phyloP scores from a whole-genome alignment of 2,113 vertebrate genomes.

The Mustelus asterias region DNA sequence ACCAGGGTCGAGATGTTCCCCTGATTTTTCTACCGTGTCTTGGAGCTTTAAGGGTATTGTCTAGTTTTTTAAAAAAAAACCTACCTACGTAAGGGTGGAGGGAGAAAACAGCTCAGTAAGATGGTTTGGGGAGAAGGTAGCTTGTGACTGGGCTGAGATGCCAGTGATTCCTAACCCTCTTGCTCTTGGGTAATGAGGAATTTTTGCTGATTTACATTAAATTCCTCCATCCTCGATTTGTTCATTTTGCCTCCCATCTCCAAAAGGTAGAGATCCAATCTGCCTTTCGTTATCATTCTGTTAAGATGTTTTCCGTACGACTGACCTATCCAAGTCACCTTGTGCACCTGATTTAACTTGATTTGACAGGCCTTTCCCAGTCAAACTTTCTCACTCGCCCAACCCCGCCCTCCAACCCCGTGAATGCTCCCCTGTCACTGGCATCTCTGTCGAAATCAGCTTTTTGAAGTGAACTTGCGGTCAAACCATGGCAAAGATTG shows the following conservation, averaged over 20 bases:
- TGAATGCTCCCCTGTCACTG: background rate
- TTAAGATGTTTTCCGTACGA: background rate
- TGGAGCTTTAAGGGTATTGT: background rate
- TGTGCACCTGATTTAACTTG: background rate
- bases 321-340: background rate
- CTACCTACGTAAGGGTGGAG: background rate
- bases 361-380: background rate
- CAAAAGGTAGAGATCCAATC: background rate
- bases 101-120: background rate
- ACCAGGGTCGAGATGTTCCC: slow-evolving; percentile 20
- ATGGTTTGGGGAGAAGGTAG: background rate
- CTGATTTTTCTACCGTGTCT: background rate
- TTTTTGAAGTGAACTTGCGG: background rate
- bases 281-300: background rate
- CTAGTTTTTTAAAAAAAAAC: background rate
- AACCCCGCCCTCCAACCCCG: no score
- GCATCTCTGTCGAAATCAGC: background rate
- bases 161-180: background rate
- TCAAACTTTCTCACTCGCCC: background rate
- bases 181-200: background rate
- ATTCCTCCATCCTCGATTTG: background rate
- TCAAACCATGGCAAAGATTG: background rate
- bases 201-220: background rate
- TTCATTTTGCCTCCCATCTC: background rate
- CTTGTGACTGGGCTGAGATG: background rate